These are phyloP conservation scores for Chaunax sp. DNA, from an alignment of 2,797 vertebrate genomes.

Conservation along the genomic window DNA sequence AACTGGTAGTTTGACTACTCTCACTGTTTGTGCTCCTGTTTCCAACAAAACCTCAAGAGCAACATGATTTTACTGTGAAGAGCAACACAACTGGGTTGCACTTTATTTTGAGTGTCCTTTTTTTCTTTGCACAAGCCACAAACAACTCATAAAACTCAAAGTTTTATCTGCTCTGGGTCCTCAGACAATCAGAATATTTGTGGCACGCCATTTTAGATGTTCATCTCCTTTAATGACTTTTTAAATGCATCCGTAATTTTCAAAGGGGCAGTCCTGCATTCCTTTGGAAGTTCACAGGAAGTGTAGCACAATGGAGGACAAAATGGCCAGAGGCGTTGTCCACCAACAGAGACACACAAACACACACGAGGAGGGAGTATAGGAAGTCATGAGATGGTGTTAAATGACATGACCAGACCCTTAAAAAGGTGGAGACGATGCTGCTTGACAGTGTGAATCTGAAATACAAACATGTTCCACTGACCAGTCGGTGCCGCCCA, in stretches of 20 bases:
- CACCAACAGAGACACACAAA: constrained; percentile 42
- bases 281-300: constrained; percentile 80
- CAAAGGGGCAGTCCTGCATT: constrained; percentile 74
- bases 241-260: constrained; percentile 65
- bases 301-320: constrained; percentile 76
- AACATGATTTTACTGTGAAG: constrained; percentile 51
- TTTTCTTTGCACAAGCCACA: constrained; percentile 37
- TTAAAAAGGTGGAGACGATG: constrained; percentile 69
- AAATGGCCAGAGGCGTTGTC: constrained; percentile 78
- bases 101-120: constrained; percentile 50
- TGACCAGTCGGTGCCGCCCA: constrained; percentile 60
- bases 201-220: constrained; percentile 57
- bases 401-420: constrained; percentile 74
- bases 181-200: constrained; percentile 49
- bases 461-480: constrained; percentile 68
- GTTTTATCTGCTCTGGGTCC: constrained; percentile 30
- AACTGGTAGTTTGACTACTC: constrained; percentile 68
- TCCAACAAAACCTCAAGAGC: constrained; percentile 67
- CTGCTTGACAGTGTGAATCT: constrained; percentile 55
- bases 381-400: constrained; percentile 78
- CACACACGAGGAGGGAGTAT: constrained; percentile 40
- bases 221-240: constrained; percentile 66
- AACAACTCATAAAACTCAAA: constrained; percentile 26
- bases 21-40: constrained; percentile 67
- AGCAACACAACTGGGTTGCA: constrained; percentile 48